Evolutionary conservation across 2,888 invertebrate genomes (phyloP).

Genomic region (Poecilobothrus nobilitatus): DNA sequence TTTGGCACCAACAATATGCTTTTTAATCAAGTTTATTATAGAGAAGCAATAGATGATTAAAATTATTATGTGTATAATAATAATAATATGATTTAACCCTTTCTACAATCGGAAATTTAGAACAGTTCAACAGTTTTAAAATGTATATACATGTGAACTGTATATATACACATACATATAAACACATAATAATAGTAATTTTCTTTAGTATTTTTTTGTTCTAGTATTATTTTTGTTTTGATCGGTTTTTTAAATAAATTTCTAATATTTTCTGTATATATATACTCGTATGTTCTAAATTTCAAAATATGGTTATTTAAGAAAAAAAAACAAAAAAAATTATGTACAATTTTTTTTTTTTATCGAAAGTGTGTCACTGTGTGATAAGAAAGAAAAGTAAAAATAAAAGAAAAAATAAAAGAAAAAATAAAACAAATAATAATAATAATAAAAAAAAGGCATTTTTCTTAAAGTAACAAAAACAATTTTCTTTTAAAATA

Average conservation of each 20-base stretch:
- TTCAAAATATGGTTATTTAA: constrained; percentile 3
- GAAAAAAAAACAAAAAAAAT: neutral
- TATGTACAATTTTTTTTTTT: neutral
- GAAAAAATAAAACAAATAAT: no score
- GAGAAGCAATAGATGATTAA: neutral
- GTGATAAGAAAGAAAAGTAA: neutral
- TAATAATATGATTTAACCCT: no score
- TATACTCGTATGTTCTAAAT: constrained; percentile 1
- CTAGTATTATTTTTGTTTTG: neutral
- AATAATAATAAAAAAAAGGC: no score
- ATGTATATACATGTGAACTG: no score
- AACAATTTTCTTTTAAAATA: no score
- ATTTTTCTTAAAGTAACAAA: no score
- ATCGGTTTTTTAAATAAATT: neutral
- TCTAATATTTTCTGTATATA: neutral
- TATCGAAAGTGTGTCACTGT: constrained; percentile 6
- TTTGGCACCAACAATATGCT: neutral
- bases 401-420: neutral
- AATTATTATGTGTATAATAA: no score
- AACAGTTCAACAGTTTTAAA: no score
- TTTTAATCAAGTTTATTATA: neutral
- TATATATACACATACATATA: no score
- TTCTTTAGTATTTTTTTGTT: neutral
- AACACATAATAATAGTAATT: no score
- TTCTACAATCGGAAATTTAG: no score